Evolutionary conservation across 2,797 vertebrate genomes (phyloP).

Genomic region (Xenentodon cancila): DNA sequence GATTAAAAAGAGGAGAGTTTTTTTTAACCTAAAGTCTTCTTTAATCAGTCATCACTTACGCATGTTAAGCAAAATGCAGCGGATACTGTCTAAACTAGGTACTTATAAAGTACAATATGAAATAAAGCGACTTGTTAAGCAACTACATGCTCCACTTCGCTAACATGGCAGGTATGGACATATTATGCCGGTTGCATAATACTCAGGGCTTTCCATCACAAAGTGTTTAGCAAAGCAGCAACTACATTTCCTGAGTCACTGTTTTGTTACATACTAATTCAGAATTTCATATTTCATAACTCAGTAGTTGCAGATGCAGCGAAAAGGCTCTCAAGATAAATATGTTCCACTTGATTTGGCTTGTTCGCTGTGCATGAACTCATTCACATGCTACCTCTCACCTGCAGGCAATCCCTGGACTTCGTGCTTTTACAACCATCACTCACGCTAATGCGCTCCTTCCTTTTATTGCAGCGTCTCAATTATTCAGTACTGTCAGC

Average conservation of each 20-base stretch:
- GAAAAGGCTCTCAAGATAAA: conserved; percentile 53
- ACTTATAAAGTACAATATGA: conserved; percentile 8
- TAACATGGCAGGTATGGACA: neutral
- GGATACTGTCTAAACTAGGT: neutral
- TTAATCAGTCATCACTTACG: neutral
- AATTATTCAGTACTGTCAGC: conserved; percentile 74
- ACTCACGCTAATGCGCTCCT: conserved; percentile 43
- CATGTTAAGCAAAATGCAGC: neutral
- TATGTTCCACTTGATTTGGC: conserved; percentile 56
- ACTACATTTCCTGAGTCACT: conserved; percentile 22
- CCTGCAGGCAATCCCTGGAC: conserved; percentile 52
- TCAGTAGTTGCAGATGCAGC: conserved; percentile 26
- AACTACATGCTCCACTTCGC: neutral
- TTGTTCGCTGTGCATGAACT: conserved; percentile 40
- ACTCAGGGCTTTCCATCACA: neutral
- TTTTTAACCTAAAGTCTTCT: neutral
- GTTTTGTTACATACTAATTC: conserved; percentile 39
- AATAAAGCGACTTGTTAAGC: neutral
- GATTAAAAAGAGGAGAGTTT: too few relatives aligned
- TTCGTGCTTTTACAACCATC: conserved; percentile 31
- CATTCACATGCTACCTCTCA: conserved; percentile 58
- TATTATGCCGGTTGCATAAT: conserved; percentile 19
- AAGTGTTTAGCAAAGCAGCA: conserved; percentile 13
- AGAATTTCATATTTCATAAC: conserved; percentile 58
- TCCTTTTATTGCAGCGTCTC: conserved; percentile 69